Percentiles rank a stretch among this genome's conserved stretches.
Conservation (phyloP, 2,888 invertebrate genomes). For the Poecilus cupreus region DNA sequence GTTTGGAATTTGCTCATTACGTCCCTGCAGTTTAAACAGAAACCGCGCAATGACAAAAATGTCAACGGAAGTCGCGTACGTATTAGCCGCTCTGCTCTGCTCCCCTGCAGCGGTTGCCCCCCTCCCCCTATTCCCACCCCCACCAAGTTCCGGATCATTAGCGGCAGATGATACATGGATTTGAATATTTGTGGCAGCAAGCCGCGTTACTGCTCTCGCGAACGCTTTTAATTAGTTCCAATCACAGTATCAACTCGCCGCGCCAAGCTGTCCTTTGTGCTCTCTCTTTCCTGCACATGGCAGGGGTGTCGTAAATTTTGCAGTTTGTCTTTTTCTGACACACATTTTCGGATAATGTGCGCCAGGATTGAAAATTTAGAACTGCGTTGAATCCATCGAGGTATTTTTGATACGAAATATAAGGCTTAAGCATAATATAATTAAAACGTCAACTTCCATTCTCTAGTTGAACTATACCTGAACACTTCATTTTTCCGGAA, state of each 20-base stretch:
- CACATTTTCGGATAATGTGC: neutral
- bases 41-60: conserved; percentile 37
- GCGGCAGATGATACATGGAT: conserved; percentile 59
- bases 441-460: too few species aligned
- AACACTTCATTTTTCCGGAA: too few species aligned
- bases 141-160: conserved; percentile 51
- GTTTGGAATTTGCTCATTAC: neutral
- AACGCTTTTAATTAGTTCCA: conserved; percentile 56
- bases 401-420: too few species aligned
- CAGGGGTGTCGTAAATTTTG: neutral
- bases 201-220: conserved; percentile 6
- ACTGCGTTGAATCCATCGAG: neutral
- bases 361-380: neutral
- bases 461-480: too few species aligned
- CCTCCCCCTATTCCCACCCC: too few species aligned
- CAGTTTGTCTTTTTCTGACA: neutral
- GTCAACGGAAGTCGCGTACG: conserved; percentile 32
- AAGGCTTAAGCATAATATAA: too few species aligned
- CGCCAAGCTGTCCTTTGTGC: neutral
- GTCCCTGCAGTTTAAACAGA: neutral
- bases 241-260: conserved; percentile 43
- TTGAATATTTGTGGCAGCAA: conserved; percentile 53
- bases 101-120: too few species aligned
- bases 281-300: neutral
- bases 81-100: neutral